Percentiles rank a stretch among this genome's conserved stretches.
Conservation (phyloP, 2,888 invertebrate genomes). For the Eupeodes latifasciatus region DNA sequence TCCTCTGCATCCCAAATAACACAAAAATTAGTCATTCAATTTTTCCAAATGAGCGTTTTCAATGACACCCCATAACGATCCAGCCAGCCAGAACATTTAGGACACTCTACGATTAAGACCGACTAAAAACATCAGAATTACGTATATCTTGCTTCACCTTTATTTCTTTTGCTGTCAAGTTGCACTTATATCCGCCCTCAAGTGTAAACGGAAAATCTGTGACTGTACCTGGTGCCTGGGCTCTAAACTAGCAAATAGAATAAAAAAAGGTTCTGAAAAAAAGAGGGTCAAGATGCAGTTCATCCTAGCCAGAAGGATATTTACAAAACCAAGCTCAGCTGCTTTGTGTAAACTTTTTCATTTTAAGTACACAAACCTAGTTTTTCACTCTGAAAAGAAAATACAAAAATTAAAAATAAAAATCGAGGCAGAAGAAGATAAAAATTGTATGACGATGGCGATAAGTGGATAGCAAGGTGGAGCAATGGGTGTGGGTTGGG, state of each 20-base stretch:
- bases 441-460: neutral
- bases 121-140: slow-evolving; percentile 24
- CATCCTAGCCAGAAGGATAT: slow-evolving; percentile 54
- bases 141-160: slow-evolving; percentile 42
- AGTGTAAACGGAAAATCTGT: slow-evolving; percentile 39
- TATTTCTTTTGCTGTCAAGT: slow-evolving; percentile 12
- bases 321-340: slow-evolving; percentile 59
- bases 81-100: slow-evolving; percentile 44
- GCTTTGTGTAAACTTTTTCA: slow-evolving; percentile 67
- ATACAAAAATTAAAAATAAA: slow-evolving; percentile 7
- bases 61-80: slow-evolving; percentile 22
- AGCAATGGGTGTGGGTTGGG: neutral
- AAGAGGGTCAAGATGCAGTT: slow-evolving; percentile 74
- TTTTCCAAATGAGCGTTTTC: slow-evolving; percentile 55
- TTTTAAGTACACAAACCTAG: slow-evolving; percentile 58
- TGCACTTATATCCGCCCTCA: slow-evolving; percentile 38
- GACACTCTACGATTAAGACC: slow-evolving; percentile 48
- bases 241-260: neutral
- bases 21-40: slow-evolving; percentile 56
- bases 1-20: slow-evolving; percentile 1
- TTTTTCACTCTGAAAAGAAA: slow-evolving; percentile 29
- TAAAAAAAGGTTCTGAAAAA: slow-evolving; percentile 1
- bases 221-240: neutral
- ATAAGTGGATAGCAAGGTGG: neutral
- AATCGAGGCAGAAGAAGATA: slow-evolving; percentile 13